These are phyloP conservation scores for Mesocentrotus franciscanus DNA, from an alignment of 53 echinoderm and acorn worm genomes.

Conservation along the genomic window DNA sequence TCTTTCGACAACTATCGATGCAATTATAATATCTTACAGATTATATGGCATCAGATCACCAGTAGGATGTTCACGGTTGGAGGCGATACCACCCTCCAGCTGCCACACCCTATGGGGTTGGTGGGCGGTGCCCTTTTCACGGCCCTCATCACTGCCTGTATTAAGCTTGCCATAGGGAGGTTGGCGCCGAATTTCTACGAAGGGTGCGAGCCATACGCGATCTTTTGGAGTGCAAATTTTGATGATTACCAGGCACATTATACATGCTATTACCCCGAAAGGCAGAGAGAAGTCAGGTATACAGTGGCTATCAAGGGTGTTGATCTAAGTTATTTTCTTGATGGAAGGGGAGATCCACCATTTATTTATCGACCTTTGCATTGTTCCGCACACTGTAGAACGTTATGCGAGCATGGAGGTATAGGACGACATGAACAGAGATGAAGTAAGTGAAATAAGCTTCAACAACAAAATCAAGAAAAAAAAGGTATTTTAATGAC, in stretches of 20 bases:
- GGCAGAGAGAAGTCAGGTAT: neutral
- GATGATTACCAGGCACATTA: neutral
- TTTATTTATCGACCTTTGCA: too few species aligned
- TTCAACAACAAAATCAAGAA: too few species aligned
- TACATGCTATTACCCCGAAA: neutral
- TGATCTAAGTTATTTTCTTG: neutral
- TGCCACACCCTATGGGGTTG: neutral
- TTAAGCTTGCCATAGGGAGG: neutral
- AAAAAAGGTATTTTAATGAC: too few species aligned
- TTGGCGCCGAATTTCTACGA: slow-evolving; percentile 11
- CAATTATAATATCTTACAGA: too few species aligned
- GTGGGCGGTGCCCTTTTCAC: neutral
- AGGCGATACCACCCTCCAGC: neutral
- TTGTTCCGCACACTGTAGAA: too few species aligned
- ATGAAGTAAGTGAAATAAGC: too few species aligned
- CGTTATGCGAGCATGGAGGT: too few species aligned
- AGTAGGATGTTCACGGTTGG: neutral
- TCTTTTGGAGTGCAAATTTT: neutral
- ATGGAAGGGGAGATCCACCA: too few species aligned
- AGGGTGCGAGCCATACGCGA: neutral
- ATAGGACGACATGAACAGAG: too few species aligned
- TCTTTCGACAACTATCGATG: too few species aligned
- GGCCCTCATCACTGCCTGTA: neutral
- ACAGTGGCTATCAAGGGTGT: too few species aligned
- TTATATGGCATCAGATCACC: neutral